phyloP scores from a whole-genome alignment of 2,113 vertebrate genomes.

The Gasterosteus nipponicus region DNA sequence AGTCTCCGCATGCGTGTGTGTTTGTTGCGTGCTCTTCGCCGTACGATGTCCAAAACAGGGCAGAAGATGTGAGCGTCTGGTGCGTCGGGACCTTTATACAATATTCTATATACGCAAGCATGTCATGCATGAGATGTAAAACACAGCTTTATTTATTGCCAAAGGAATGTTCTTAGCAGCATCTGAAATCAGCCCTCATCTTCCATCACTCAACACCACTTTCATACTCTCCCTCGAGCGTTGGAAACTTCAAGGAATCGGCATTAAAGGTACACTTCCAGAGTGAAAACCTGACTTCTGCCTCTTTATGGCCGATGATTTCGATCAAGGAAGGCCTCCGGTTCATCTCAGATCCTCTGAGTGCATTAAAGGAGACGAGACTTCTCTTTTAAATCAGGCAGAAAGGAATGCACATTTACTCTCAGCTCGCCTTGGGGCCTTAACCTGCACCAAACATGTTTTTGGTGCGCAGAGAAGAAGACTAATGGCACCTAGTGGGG shows the following conservation, averaged over 20 bases:
- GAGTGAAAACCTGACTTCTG: conserved; percentile 9
- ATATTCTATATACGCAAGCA: conserved; percentile 8
- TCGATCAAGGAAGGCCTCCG: conserved; percentile 60
- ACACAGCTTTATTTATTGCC: not conserved
- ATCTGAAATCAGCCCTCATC: conserved; percentile 36
- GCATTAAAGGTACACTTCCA: conserved; percentile 29
- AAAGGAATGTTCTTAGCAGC: not conserved
- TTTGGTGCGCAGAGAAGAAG: conserved; percentile 52
- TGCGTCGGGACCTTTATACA: conserved; percentile 5
- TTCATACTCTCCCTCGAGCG: conserved; percentile 1
- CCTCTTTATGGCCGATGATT: conserved; percentile 29
- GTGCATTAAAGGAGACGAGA: conserved; percentile 66
- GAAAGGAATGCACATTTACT: conserved; percentile 78
- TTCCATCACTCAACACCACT: conserved; percentile 25
- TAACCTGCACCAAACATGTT: conserved; percentile 71
- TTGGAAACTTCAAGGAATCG: conserved; percentile 19
- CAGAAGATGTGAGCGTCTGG: not conserved
- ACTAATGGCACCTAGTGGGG: conserved; percentile 52
- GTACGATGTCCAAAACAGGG: not conserved
- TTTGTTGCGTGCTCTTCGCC: conserved; percentile 20
- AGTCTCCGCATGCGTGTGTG: conserved; percentile 33
- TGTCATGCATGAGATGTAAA: not conserved
- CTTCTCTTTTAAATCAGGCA: conserved; percentile 75
- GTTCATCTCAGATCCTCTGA: conserved; percentile 70
- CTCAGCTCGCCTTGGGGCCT: conserved; percentile 63